Base-by-base conservation (phyloP, 2,888 invertebrate species). In the Temnothorax rugatulus region DNA sequence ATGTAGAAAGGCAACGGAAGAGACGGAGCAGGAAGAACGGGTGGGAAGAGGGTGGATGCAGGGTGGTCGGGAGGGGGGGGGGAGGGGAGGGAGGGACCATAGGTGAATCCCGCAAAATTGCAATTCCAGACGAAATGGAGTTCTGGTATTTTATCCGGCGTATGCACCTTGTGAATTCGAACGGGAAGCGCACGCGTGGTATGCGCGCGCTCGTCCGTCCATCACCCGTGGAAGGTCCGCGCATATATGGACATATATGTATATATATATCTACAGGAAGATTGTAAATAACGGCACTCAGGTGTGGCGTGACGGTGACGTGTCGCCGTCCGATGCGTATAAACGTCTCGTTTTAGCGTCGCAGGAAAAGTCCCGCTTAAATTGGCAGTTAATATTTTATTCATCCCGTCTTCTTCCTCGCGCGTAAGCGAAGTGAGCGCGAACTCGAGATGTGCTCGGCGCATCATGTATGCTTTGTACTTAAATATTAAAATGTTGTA, bases 71-170 rank as follows among this genome's bases (percentile, higher is more conserved):
- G 41, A 0, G 8, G 38, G 41, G 1, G 8, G 38, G 9, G 8
- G 41, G 1, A 7, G 9, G 1, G 84, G 83, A 63, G 50, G 29
- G 71, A 44, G 82, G 76, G 21, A 54, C 52, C 71, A 68, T 87
- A 86, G 87, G 83, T 50, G 86, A 86, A 83, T 81, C 73, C 54
- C 82, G 85, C 79, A 84, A 86, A 88, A 86, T 86, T 86, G 85
- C 86, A 86, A 84, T 86, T 86, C 88, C 83, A 76, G 85, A 83
- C 85, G 84, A 90, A 86, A 88, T 87, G 61, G 89, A 86, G 89
- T 87, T 88, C 87, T 85, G 90, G 82, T 87, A 87, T 89, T 89
- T 90, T 88, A 85, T 84, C 76, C 83, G 83, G 86, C 83, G 83
- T 77, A 73, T 59, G 59, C 59, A 71, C 18, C 73, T 73, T 73